Evolutionary conservation across 2,888 invertebrate species (phyloP), one percentile per base, ranked within the genome.

Genomic region (Rhimphoctona megacephalus): DNA sequence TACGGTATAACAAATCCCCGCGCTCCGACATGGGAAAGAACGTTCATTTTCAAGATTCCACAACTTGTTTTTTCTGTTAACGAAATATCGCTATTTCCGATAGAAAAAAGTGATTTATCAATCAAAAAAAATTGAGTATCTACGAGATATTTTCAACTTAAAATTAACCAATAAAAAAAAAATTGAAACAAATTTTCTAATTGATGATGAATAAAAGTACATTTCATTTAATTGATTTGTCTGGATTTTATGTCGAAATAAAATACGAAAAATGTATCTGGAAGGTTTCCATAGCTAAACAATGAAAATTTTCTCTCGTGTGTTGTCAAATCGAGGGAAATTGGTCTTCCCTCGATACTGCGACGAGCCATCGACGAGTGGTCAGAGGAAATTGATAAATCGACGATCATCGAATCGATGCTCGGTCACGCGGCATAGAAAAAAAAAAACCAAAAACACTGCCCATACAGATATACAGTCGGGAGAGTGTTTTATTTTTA

Each of bases 351-450:
- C 39, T 3, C 14, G 25, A 57, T 57, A 43, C 19, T 22, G 69
- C 57, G 39, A 39, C 49, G 54, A 67, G 43, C 5, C 39, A 30
- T 25, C 25, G 69, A 39, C 69, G 69, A 57, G 46, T 70, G 79
- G 70, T 70, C 79, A 80, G 70, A 61, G 70, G 79, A 80, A 80
- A 80, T 80, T 80, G 79, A 70, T 79, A 79, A 79, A 79, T 70
- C 79, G 79, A 57, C 77, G 77, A 61, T 83, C 77, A 83, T 70
- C 77, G 83, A 72, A 77, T 72, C 83, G 70, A 82, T 69, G 76
- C 69, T 57, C 69, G 76, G 25, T 82, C 82, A 70, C 8, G 61
- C 25, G 46, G 69, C 22, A 70, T 77, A 61, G 33, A 69, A 25
- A 33, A 9, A 22, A 76, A 82, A 76, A 57, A 76, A 77, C 39